A percentile compares a stretch with the other conserved stretches of the same genome.
phyloP scores from a whole-genome alignment of 2,113 vertebrate genomes.

The Ondatra zibethicus region DNA sequence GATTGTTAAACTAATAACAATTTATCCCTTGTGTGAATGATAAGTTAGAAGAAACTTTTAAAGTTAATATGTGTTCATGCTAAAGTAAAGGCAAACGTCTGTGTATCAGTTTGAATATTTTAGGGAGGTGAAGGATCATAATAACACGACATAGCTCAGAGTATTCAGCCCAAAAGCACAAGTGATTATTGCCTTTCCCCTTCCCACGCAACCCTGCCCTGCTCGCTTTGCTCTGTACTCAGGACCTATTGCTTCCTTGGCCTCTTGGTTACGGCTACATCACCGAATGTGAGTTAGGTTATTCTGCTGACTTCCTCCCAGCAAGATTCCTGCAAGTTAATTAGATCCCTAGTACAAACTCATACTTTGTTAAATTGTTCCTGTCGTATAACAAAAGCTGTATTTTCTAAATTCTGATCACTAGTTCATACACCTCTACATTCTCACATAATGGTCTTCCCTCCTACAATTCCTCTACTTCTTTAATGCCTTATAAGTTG shows the following conservation, averaged over 20 bases:
- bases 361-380: background rate
- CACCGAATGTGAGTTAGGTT: conserved; percentile 1
- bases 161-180: background rate
- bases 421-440: background rate
- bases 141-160: background rate
- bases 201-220: background rate
- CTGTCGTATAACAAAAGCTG: background rate
- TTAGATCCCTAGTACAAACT: background rate
- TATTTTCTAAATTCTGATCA: background rate
- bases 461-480: background rate
- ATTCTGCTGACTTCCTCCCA: background rate
- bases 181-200: background rate
- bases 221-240: background rate
- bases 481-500: background rate
- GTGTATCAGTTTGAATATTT: background rate
- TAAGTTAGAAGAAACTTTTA: conserved; percentile 1
- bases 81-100: background rate
- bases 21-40: background rate
- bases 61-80: background rate
- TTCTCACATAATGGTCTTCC: background rate
- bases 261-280: background rate
- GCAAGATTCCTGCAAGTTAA: background rate
- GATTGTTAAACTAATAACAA: background rate
- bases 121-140: background rate
- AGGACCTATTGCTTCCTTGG: background rate